Evolutionary conservation across 35 echinoderm and acorn worm species (phyloP), one percentile per base, ranked within the genome.

Genomic region (Heliocidaris tuberculata): DNA sequence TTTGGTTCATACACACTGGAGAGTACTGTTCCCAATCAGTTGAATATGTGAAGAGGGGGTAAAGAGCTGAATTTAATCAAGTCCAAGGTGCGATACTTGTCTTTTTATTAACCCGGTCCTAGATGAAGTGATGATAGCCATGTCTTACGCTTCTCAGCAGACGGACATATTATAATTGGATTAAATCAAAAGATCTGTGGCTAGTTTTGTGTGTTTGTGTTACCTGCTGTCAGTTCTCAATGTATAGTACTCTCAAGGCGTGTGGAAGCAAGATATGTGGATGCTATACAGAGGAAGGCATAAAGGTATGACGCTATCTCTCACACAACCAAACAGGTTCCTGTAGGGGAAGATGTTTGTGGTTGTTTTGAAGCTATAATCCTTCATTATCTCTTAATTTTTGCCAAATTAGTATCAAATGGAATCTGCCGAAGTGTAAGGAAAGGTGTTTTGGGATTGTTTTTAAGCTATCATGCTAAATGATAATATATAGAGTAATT

Each of bases 251-350:
- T 93, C 24, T 93, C 11, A 32, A 93, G 27, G 27, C 47, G 2
- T 93, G 91, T 59, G 91, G 91, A 93, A 2, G 59, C 48, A 49
- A 59, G 50, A 24, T 93, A 59, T 93, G 91, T 59, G 31, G 91
- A 48, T 93, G 91, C 30, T 56, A 59, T 8, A 48, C 11, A 19
- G 21, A 56, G 48, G 47, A 11, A 12, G 56, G 50, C 29, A 49
- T n/a, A 48, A n/a, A 93, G 91, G 91, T 93, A 93, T 42, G 29
- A 89, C 35, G 3, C 35, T 42, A 42, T 42, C 35, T 48, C 13
- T 16, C 31, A 15, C 24, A n/a, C 15, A 19, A 0, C 35, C n/a
- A n/a, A 15, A 89, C 47, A 42, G 31, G 87, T 48, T 89, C 29
- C 15, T 89, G 31, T 89, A 0, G 87, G 11, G n/a, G 31, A 42